Evolutionary conservation across 2,797 vertebrate genomes (phyloP), one percentile per base, ranked within the genome.

Genomic region (Smutsia temminckii): DNA sequence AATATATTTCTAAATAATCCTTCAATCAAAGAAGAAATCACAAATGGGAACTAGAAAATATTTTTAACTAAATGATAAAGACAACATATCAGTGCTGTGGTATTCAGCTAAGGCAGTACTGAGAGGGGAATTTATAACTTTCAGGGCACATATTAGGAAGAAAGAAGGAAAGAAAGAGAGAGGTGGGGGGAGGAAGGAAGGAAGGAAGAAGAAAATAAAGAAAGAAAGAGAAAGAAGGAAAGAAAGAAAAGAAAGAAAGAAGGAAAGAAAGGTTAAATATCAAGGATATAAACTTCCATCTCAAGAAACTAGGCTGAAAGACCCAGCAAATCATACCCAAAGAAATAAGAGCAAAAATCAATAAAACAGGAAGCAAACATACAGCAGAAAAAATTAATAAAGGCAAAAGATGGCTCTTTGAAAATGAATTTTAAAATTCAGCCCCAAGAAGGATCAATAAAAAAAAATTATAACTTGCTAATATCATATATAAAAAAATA

Each of bases 31-130:
- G 42, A 95, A 51, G 25, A 89, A 85, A 72, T 85, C 13, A 55
- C 25, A 89, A 46, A 37, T 37, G 9, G 8, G 88, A 91, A 77
- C 92, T 77, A 46, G 29, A 63, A 94, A 69, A 42, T 75, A 75
- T 80, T 95, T 91, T 85, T 14, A 71, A 80, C 13, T n/a, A 72
- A 83, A 85, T 89, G n/a, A 59, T 75, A 93, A 90, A 91, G 29
- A 42, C 49, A 29, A 46, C 25, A 72, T 91, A 46, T 78, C 5
- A 78, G 40, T 83, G 64, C 17, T 81, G 49, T 57, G 46, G n/a
- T 59, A 57, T 25, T 8, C 17, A 94, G 61, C 29, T 77, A 64
- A 77, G 74, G 49, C 9, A 61, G 64, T 71, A 49, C 74, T 92
- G n/a, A 81, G 25, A 95, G 8, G 23, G 17, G 85, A 71, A 85